Base-by-base conservation (phyloP, 2,113 vertebrate species). In the Psephotus haematonotus region DNA sequence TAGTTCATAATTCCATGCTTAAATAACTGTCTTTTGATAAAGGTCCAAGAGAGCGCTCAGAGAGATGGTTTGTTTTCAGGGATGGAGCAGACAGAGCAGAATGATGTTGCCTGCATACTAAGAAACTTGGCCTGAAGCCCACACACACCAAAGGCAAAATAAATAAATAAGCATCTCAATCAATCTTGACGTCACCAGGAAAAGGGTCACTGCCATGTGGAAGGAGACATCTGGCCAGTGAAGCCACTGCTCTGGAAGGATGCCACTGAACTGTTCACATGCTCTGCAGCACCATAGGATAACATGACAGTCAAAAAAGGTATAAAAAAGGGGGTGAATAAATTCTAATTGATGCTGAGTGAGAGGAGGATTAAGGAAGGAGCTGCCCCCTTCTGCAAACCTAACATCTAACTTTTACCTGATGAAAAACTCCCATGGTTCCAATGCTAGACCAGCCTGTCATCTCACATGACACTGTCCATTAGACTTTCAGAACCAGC, bases 171-270 rank as follows among this genome's bases (percentile, higher is more conserved):
- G 90, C 78, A 60, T 57, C 53, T 93, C 93, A 44, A 91, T 87
- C 90, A 52, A 44, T 20, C 90, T 52, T 81, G 71, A 84, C 62
- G 93, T 94, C 96, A 95, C 64, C 68, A 24, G 74, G 79, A 82
- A 93, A 62, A 94, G 93, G 94, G 95, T 91, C 96, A 96, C 37
- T 57, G 96, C 94, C 94, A 82, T 80, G 86, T 25, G 93, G 90
- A 94, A 71, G 3, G 25, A 92, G 94, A 94, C 95, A 96, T 94
- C 95, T 96, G 96, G 94, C 35, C 96, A 74, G 74, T 94, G 96
- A 96, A 92, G 93, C 95, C 96, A 97, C 88, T 23, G 86, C 78
- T 31, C 92, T 94, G 96, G 95, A 93, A 9, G 4, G 68, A 53
- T 59, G 96, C 97, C 95, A 96, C 53, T 3, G 13, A 79, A 29